Base-by-base conservation (phyloP, 2,888 invertebrate species). In the Leptopilina syphax region DNA sequence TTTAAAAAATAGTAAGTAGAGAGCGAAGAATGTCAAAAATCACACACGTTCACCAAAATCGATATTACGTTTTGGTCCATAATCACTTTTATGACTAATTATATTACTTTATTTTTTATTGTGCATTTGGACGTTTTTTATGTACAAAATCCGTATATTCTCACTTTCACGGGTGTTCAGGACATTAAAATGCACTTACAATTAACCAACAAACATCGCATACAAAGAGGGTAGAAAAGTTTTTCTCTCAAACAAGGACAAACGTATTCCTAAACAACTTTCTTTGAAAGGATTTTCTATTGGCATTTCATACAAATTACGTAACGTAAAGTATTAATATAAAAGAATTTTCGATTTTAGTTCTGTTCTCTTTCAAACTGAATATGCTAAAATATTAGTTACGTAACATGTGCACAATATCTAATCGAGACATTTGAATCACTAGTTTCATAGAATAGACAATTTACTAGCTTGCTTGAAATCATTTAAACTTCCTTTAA, bases 111-210 rank as follows among this genome's bases (percentile, higher is more conserved):
- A 82, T 80, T 50, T 50, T 50, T 50, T 77, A 54, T 80, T 83
- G 81, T 80, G 80, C 82, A 81, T 70, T 70, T 83, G 57, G 80
- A 81, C 80, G 77, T 65, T 65, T 81, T 50, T 50, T 81, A 83
- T 82, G 65, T 84, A 83, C 83, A 83, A 78, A 79, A 76, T 65
- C 34, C 54, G 76, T 63, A 2, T 50, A 77, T 65, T 66, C 67
- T 44, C 67, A 41, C 24, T 65, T 81, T 67, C 76, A 73, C 73
- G 34, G 9, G 57, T 34, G 9, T 73, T 73, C 34, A 54, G 41
- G n/a, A 73, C n/a, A 73, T 34, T 73, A 50, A 73, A 73, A 73
- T 73, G 50, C 57, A 73, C 57, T 73, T 57, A 73, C n/a, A 73
- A 57, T 13, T 57, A 73, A 57, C 41, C 73, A 73, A 73, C 73